Percentiles rank a stretch among this genome's conserved stretches.
Evolutionary conservation across 2,888 invertebrate species (phyloP).

Genomic region (Amphipoea lucens): DNA sequence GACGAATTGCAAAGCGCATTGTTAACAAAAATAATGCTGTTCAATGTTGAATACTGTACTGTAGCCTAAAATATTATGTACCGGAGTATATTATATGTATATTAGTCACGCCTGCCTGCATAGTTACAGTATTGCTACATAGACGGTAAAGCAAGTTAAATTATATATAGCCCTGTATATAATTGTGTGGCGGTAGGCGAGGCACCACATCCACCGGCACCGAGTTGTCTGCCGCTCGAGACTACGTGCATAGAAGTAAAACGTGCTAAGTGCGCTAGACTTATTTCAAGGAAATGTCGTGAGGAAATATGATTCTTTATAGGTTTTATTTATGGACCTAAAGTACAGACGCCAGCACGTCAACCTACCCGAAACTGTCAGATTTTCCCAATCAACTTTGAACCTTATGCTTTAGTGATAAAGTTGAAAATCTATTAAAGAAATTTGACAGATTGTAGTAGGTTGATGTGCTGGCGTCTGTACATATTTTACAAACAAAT

Average conservation of each 20-base stretch:
- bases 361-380: too few relatives aligned
- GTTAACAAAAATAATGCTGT: slow-evolving; percentile 26
- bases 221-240: slow-evolving; percentile 29
- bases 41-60: slow-evolving; percentile 6
- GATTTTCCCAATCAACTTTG: too few relatives aligned
- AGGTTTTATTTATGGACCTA: not conserved
- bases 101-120: slow-evolving; percentile 27
- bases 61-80: slow-evolving; percentile 28
- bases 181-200: not conserved
- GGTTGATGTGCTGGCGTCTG: too few relatives aligned
- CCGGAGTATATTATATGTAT: slow-evolving; percentile 9
- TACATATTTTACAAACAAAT: not conserved
- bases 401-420: too few relatives aligned
- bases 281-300: slow-evolving; percentile 13
- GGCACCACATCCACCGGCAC: slow-evolving; percentile 19
- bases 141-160: not conserved
- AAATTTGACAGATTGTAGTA: too few relatives aligned
- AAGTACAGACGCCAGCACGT: too few relatives aligned
- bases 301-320: slow-evolving; percentile 11
- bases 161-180: not conserved
- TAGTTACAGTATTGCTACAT: slow-evolving; percentile 8
- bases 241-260: not conserved
- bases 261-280: slow-evolving; percentile 32
- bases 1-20: slow-evolving; percentile 22
- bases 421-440: too few relatives aligned